A percentile compares a stretch with the other conserved stretches of the same genome.
phyloP scores from a whole-genome alignment of 1,140 invertebrate genomes.

The Dryas iulia region DNA sequence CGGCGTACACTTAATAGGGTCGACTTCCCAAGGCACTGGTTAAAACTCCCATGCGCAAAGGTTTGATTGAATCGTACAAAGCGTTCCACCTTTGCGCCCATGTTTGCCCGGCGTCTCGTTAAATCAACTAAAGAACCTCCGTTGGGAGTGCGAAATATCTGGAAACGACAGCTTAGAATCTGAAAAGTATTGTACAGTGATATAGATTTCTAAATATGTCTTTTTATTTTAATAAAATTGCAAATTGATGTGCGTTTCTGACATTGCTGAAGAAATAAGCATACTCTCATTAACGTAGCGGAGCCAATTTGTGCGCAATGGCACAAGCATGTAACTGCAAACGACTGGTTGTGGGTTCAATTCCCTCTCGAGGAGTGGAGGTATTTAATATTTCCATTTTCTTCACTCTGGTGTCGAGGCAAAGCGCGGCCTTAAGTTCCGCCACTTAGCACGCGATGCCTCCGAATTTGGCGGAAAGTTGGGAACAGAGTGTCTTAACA shows the following conservation, averaged over 20 bases:
- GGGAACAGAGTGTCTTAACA: too few species aligned
- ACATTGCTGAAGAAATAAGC: too few species aligned
- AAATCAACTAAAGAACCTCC: conserved; percentile 42
- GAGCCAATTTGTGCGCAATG: too few species aligned
- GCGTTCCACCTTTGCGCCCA: conserved; percentile 39
- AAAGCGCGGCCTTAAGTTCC: too few species aligned
- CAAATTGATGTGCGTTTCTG: background rate
- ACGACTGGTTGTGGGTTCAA: too few species aligned
- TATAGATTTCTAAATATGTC: background rate
- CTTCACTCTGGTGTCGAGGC: too few species aligned
- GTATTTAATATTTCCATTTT: too few species aligned
- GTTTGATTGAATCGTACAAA: conserved; percentile 54
- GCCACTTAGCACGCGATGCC: too few species aligned
- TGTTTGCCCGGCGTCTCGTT: conserved; percentile 46
- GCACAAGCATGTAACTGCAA: too few species aligned
- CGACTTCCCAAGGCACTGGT: conserved; percentile 6
- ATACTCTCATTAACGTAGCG: too few species aligned
- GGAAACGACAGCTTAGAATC: conserved; percentile 21
- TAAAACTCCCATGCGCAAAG: conserved; percentile 34
- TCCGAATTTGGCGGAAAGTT: too few species aligned
- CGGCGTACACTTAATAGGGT: conserved; percentile 9
- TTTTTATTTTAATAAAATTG: background rate
- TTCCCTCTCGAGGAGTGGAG: too few species aligned
- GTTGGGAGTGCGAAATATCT: conserved; percentile 18
- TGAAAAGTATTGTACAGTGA: background rate